Evolutionary conservation across 2,797 vertebrate species (phyloP), one percentile per base, ranked within the genome.

Genomic region (Cephalopachus bancanus): DNA sequence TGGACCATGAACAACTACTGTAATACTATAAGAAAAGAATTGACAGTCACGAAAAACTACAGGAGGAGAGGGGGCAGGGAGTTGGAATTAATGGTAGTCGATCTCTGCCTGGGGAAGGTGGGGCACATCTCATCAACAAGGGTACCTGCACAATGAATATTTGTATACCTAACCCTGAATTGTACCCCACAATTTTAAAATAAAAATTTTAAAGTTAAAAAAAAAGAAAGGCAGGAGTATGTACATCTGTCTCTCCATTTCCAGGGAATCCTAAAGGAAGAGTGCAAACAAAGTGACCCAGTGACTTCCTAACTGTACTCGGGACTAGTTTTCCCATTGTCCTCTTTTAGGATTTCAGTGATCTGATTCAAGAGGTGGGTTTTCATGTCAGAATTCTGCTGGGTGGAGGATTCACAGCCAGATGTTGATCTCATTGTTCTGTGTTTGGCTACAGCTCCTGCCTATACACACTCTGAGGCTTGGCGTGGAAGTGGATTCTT

Each of bases 401-500:
- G 71, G 75, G 17, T 62, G 26, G 60, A 71, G 15, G 20, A 22
- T 22, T 15, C 65, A 78, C 14, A 69, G 28, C 28, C 10, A n/a
- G 10, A 57, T 55, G 1, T 60, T 96, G 33, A 76, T 91, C 2
- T 69, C n/a, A 4, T 24, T 83, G 37, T 44, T 95, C 60, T 95
- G 79, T 91, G 94, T 87, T 80, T 91, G 89, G 55, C 44, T 87
- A 19, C 97, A 99, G 99, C 98, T 99, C 72, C 98, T 99, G 69
- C 99, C 99, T 9, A 98, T 99, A 95, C 99, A 99, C 98, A 99
- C 99, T 1, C 98, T 99, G 98, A 99, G 99, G 93, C 98, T 99
- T 19, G 99, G 99, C 0, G 98, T 99, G 55, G 99, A 99, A 98
- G 97, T 99, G 91, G 99, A 99, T 98, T 99, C 99, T 0, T 99